These are phyloP conservation scores for Chymomyza caudatula DNA, from an alignment of 2,888 invertebrate species.

Conservation along the genomic window DNA sequence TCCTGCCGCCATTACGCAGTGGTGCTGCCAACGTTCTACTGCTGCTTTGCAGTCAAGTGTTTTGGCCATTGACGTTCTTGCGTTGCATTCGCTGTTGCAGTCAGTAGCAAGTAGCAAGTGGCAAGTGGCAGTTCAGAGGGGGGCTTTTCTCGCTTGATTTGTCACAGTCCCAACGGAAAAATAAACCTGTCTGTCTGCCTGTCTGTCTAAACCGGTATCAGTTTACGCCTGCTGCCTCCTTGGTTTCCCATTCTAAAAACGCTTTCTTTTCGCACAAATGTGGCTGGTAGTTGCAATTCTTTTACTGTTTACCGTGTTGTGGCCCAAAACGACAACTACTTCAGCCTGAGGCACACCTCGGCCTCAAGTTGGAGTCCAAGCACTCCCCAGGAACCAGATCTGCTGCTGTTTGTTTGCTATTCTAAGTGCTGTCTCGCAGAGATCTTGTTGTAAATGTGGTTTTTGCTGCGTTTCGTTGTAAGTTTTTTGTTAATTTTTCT, in stretches of 20 bases:
- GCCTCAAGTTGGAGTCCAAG: neutral
- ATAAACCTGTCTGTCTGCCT: conserved; percentile 56
- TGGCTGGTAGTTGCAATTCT: conserved; percentile 51
- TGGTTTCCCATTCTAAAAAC: conserved; percentile 12
- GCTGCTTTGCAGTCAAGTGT: conserved; percentile 11
- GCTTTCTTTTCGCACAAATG: conserved; percentile 56
- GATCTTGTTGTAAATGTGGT: conserved; percentile 26
- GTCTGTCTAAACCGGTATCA: conserved; percentile 64
- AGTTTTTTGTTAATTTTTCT: conserved; percentile 10
- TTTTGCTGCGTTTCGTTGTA: conserved; percentile 41
- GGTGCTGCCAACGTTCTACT: conserved; percentile 13
- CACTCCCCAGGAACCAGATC: neutral
- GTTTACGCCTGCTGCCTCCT: conserved; percentile 32
- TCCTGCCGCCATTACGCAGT: conserved; percentile 61
- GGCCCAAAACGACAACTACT: conserved; percentile 13
- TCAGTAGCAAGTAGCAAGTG: neutral
- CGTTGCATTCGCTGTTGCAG: neutral
- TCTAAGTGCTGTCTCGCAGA: conserved; percentile 56
- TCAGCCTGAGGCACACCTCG: conserved; percentile 17
- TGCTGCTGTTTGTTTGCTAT: conserved; percentile 55
- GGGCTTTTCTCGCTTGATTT: conserved; percentile 66
- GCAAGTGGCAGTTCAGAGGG: too few species aligned
- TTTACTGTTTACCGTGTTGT: conserved; percentile 9
- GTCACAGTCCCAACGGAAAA: conserved; percentile 69
- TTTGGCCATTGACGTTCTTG: conserved; percentile 64